These are phyloP conservation scores for Octodon degus DNA, from an alignment of 2,113 vertebrate species.

Conservation along the genomic window DNA sequence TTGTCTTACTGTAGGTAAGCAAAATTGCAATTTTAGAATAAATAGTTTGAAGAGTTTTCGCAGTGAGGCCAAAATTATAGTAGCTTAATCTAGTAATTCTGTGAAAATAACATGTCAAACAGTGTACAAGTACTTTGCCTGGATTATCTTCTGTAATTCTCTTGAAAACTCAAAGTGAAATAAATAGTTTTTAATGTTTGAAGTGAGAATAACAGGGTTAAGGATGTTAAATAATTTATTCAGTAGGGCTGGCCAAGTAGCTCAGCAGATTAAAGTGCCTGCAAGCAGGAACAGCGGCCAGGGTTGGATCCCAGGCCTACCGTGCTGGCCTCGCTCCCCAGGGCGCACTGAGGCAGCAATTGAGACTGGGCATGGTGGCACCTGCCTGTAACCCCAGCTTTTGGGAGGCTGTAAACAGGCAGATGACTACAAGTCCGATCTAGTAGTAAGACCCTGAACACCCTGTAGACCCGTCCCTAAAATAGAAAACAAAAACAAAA, in stretches of 20 bases:
- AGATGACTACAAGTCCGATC: no score
- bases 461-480: no score
- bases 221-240: not conserved
- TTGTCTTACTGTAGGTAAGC: constrained; percentile 74
- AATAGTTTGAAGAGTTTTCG: constrained; percentile 86
- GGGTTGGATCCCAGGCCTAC: no score
- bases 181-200: not conserved
- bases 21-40: constrained; percentile 85
- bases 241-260: not conserved
- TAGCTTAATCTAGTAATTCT: not conserved
- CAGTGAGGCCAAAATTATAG: constrained; percentile 84
- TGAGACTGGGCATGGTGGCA: no score
- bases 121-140: not conserved
- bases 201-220: not conserved
- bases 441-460: no score
- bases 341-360: no score
- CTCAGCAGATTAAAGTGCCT: no score
- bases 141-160: constrained; percentile 14
- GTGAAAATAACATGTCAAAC: not conserved
- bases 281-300: no score
- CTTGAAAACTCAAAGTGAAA: not conserved
- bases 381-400: no score
- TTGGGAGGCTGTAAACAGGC: no score
- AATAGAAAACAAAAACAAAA: no score
- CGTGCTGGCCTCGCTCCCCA: no score